Evolutionary conservation across 2,888 invertebrate genomes (phyloP), one percentile per base, ranked within the genome.

Genomic region (Sphaerophoria rueppellii): DNA sequence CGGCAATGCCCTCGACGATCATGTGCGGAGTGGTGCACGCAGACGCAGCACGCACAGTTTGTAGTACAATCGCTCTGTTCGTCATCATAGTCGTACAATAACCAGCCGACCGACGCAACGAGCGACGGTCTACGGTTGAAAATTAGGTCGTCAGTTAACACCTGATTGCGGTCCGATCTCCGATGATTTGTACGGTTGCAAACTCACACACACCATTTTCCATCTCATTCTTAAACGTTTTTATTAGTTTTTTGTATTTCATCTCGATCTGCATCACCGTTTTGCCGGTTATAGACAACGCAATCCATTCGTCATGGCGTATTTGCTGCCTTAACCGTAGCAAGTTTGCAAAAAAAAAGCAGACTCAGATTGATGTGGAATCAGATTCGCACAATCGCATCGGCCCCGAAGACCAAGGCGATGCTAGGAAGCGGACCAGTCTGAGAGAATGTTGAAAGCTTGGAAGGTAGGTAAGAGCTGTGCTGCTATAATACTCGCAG

Each of bases 81-180:
- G 70, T 74, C 70, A 37, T 4, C 37, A 6, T 37, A 7, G 37
- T 37, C 72, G 72, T 74, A 60, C 16, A 50, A 16, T 50, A 50
- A 50, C 50, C 50, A 50, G n/a, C 46, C 46, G 46, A 24, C 24
- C 24, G 43, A 81, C 85, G n/a, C 67, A 57, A 80, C 75, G 43
- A 43, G n/a, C 81, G 79, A 71, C 60, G 73, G 79, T 75, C 79
- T 65, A 81, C 70, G 76, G 76, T 81, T 85, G 87, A 76, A 83
- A 86, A 87, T 86, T 87, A 87, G 87, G 87, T 87, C 86, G 86
- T 83, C 82, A 83, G 86, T 80, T 87, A 87, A 86, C 87, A 87
- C 87, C 87, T 87, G 87, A 87, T 87, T 86, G 87, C 86, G 86
- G 87, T 78, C 78, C 77, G 83, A 82, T 86, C 86, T 78, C 78